These are phyloP conservation scores for Pteronotus mesoamericanus DNA, from an alignment of 2,797 vertebrate genomes.

Conservation along the genomic window DNA sequence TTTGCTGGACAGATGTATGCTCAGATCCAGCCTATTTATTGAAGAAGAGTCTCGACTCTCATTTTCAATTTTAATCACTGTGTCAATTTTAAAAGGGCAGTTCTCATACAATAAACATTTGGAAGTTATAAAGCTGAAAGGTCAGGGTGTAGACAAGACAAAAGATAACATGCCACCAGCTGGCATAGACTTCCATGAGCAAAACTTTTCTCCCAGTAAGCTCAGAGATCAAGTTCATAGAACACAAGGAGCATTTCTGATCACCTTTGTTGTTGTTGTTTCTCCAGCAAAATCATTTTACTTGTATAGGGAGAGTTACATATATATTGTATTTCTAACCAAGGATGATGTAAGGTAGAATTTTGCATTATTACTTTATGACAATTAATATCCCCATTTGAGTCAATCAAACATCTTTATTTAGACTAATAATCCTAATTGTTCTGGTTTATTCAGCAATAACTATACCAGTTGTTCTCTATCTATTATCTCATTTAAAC, in stretches of 20 bases:
- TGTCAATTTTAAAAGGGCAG: slow-evolving; percentile 66
- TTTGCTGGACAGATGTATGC: slow-evolving; percentile 60
- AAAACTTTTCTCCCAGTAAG: background rate
- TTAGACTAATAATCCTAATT: background rate
- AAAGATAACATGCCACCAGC: slow-evolving; percentile 50
- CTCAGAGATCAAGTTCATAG: background rate
- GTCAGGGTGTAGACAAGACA: slow-evolving; percentile 54
- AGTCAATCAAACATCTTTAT: background rate
- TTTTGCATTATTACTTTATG: background rate
- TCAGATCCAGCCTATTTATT: slow-evolving; percentile 73
- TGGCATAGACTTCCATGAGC: slow-evolving; percentile 48
- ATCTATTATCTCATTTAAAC: background rate
- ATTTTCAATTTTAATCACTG: slow-evolving; percentile 53
- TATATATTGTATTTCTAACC: background rate
- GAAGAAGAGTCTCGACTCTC: slow-evolving; percentile 38
- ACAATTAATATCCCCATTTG: background rate
- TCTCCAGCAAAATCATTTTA: background rate
- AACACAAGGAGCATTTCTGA: background rate
- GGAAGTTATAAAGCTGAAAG: slow-evolving; percentile 71
- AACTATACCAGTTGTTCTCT: background rate
- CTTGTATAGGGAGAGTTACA: background rate
- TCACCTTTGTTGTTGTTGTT: background rate
- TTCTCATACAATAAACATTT: slow-evolving; percentile 67
- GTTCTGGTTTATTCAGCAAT: background rate
- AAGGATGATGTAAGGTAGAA: background rate